Evolutionary conservation across 2,888 invertebrate genomes (phyloP), one percentile per base, ranked within the genome.

Genomic region (Embidobia sp.): DNA sequence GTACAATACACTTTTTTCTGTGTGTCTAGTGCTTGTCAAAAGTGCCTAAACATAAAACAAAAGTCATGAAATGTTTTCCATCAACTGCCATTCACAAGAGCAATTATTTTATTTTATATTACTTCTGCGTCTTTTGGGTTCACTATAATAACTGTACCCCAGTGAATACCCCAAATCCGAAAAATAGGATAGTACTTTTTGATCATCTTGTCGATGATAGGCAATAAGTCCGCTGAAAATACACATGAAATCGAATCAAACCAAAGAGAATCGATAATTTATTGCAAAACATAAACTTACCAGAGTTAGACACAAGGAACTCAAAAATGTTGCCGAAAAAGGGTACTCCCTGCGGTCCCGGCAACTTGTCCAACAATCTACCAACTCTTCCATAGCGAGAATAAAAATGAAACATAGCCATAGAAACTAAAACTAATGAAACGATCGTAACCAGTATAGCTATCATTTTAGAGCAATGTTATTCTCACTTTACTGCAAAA

Each of bases 61-160:
- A n/a, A 29, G 8, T 13, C 4, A n/a, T 22, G 3, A 11, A 22
- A 51, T 18, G 7, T 22, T 55, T 40, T 27, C 18, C 35, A 6
- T 13, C 7, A 22, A 37, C 15, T 55, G 37, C n/a, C n/a, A 19
- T 44, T 19, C 26, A n/a, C n/a, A n/a, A n/a, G n/a, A n/a, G n/a
- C n/a, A 6, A n/a, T n/a, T 22, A 22, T 40, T 27, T 42, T 44
- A 22, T 5, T 3, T 7, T 16, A 7, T 10, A 51, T 67, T 51
- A 72, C 72, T 40, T 72, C 72, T 11, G 29, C 63, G 6, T 72
- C 63, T 22, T 72, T 48, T 15, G 72, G 72, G 49, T 29, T 35
- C 11, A 72, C 31, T 37, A 51, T 40, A 8, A 22, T 13, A 4
- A 46, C 48, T 18, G 29, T 6, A 8, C 31, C 33, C 26, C 19